phyloP scores from a whole-genome alignment of 1,140 invertebrate genomes.

The Dreissena rostriformis region DNA sequence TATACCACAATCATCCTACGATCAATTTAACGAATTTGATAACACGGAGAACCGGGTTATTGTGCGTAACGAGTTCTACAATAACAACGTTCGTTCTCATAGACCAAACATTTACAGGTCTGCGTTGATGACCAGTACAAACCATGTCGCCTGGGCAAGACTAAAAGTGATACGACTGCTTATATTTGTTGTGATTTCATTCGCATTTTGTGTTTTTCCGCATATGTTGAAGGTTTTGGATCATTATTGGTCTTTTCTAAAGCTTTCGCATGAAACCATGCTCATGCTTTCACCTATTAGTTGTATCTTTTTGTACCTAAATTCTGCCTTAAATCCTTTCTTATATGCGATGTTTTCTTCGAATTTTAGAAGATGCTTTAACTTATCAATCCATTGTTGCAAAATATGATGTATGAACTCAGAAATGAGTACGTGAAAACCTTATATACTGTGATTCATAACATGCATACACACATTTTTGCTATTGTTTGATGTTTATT shows the following conservation, averaged over 20 bases:
- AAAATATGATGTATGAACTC: too few relatives aligned
- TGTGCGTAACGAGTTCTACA: too few relatives aligned
- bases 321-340: constrained; percentile 92
- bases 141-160: constrained; percentile 60
- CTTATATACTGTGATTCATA: too few relatives aligned
- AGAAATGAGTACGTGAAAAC: too few relatives aligned
- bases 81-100: too few relatives aligned
- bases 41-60: too few relatives aligned
- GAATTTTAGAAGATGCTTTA: constrained; percentile 81
- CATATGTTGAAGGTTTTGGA: constrained; percentile 92
- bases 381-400: too few relatives aligned
- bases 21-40: too few relatives aligned
- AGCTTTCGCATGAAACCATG: constrained; percentile 85
- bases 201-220: constrained; percentile 92
- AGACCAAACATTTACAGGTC: too few relatives aligned
- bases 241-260: constrained; percentile 81
- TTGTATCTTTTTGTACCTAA: constrained; percentile 91
- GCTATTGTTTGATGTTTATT: too few relatives aligned
- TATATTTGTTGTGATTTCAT: constrained; percentile 90
- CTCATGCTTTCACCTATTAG: constrained; percentile 91
- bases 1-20: too few relatives aligned
- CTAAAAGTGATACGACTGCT: constrained; percentile 86
- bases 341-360: constrained; percentile 92
- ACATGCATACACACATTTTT: too few relatives aligned
- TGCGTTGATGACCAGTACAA: constrained; percentile 23